These are phyloP conservation scores for Chaenogobius annularis DNA, from an alignment of 2,113 vertebrate species.

Conservation along the genomic window DNA sequence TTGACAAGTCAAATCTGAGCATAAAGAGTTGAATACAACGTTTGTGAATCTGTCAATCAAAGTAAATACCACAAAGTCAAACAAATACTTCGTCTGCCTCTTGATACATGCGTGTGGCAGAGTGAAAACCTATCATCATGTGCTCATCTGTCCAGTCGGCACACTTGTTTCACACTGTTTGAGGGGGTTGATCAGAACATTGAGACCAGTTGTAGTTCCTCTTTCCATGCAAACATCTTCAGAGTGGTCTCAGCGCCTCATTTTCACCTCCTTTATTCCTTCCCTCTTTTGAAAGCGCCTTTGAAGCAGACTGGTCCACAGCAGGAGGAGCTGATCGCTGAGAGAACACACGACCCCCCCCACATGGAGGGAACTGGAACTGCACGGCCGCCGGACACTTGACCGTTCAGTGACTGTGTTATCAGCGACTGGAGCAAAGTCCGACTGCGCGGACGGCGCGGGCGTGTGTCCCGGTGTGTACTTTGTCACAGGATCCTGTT, in stretches of 20 bases:
- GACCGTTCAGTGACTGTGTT: neutral
- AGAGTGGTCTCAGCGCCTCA: neutral
- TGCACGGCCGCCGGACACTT: neutral
- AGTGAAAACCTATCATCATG: too few relatives aligned
- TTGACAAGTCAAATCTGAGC: neutral
- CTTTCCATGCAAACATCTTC: neutral
- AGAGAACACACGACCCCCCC: slow-evolving; percentile 1
- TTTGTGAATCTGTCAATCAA: neutral
- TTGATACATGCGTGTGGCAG: too few relatives aligned
- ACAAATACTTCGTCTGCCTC: too few relatives aligned
- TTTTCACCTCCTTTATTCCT: neutral
- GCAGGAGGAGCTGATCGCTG: slow-evolving; percentile 25
- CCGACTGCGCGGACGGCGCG: slow-evolving; percentile 15
- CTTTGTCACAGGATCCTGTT: slow-evolving; percentile 36
- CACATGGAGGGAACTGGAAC: neutral
- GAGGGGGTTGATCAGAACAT: neutral
- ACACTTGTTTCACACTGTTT: too few relatives aligned
- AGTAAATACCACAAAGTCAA: neutral
- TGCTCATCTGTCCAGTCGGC: too few relatives aligned
- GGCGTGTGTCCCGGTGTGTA: slow-evolving; percentile 8
- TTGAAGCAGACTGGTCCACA: neutral
- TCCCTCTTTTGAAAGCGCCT: slow-evolving; percentile 21
- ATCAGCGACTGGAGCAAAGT: slow-evolving; percentile 34
- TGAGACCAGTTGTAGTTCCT: neutral
- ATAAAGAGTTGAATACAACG: neutral